Conservation (phyloP, 2,888 invertebrate genomes). For the Elaeidobius kamerunicus region DNA sequence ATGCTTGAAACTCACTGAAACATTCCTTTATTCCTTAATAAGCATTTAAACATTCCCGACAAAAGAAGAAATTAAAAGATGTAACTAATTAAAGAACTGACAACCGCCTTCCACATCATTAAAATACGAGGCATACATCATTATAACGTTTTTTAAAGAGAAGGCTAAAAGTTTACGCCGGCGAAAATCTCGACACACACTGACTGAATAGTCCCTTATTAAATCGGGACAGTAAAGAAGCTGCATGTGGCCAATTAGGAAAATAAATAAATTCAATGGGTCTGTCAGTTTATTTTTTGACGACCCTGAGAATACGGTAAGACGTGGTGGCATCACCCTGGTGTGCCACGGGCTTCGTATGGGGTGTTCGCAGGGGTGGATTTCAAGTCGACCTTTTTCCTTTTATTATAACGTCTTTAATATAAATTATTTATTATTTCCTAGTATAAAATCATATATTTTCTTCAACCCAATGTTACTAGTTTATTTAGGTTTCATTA, state of each 20-base stretch:
- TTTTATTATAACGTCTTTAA: background rate
- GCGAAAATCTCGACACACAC: constrained; percentile 28
- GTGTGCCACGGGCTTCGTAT: constrained; percentile 13
- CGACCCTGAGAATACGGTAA: constrained; percentile 37
- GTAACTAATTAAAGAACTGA: constrained; percentile 9
- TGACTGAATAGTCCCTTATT: constrained; percentile 37
- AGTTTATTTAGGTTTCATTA: no score
- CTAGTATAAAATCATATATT: no score
- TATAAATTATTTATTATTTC: no score
- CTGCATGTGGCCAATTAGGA: constrained; percentile 40
- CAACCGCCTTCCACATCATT: constrained; percentile 19
- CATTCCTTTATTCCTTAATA: no score
- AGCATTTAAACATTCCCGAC: no score
- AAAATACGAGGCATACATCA: constrained; percentile 19
- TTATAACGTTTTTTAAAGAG: constrained; percentile 12
- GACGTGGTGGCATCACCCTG: constrained; percentile 12
- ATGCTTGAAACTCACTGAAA: no score
- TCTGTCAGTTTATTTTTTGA: constrained; percentile 36
- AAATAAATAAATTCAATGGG: constrained; percentile 38
- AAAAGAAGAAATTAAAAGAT: constrained; percentile 2
- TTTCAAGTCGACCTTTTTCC: background rate
- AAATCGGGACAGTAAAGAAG: constrained; percentile 35
- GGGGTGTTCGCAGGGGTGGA: constrained; percentile 11
- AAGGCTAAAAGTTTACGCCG: constrained; percentile 17
- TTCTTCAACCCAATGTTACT: no score